A percentile compares a stretch with the other conserved stretches of the same genome.
These are phyloP conservation scores for Diogma glabrata DNA, from an alignment of 2,888 invertebrate genomes.

Conservation along the genomic window DNA sequence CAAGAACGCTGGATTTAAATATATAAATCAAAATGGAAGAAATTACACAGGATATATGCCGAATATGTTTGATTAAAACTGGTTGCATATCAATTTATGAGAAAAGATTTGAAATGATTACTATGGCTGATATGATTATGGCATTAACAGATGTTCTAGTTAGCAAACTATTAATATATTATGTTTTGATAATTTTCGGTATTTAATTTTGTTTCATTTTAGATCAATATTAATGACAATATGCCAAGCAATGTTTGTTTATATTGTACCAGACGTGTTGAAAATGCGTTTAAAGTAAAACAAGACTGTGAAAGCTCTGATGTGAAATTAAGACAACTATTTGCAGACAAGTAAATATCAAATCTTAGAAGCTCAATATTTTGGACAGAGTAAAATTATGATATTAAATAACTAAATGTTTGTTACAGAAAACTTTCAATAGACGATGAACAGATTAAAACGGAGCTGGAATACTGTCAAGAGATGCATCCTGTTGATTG, in stretches of 20 bases:
- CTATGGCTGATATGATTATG: conserved; percentile 7
- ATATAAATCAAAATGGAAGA: conserved; percentile 4
- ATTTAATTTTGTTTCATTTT: neutral
- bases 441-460: neutral
- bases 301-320: conserved; percentile 4
- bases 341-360: neutral
- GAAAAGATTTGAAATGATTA: neutral
- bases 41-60: conserved; percentile 3
- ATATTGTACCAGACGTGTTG: neutral
- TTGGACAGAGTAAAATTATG: neutral
- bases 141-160: conserved; percentile 2
- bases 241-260: neutral
- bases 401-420: neutral
- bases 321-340: neutral
- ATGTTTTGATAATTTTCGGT: neutral
- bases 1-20: no score
- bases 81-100: neutral
- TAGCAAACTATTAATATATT: no score
- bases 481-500: neutral
- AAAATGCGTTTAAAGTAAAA: conserved; percentile 1
- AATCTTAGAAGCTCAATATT: neutral
- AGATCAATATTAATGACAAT: conserved; percentile 5
- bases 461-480: neutral
- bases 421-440: neutral
- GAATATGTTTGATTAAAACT: neutral